Evolutionary conservation across 2,888 invertebrate species (phyloP), one percentile per base, ranked within the genome.

Genomic region (Calameuta filiformis): DNA sequence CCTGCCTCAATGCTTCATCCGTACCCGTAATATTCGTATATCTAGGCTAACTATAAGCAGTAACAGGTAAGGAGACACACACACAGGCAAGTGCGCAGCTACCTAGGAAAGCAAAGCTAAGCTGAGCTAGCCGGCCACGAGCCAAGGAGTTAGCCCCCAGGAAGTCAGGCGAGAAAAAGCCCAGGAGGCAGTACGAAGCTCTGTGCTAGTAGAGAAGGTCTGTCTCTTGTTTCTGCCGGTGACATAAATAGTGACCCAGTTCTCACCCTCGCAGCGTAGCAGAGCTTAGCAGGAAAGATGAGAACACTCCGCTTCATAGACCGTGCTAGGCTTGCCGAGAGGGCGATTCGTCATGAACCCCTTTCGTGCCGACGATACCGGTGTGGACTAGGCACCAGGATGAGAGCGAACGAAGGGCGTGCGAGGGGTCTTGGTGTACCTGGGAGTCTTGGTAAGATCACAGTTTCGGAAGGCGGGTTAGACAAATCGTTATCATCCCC

Each of bases 241-340:
- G 82, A 85, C 82, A 83, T 82, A 86, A 85, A 85, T 86, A 85
- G 82, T 80, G 81, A 82, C 83, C 83, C 80, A 84, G 82, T 86
- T 85, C 75, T 82, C 77, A 73, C 68, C 79, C 77, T 80, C 73
- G 79, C 76, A 68, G 34, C 34, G 79, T 73, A 35, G 69, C 9
- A 73, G 73, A 15, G 68, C 75, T 69, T 75, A 75, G 77, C 77
- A 79, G 81, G 81, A 75, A 79, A 76, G 79, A 81, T 71, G 80
- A 82, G 79, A 80, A 78, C 80, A 68, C 81, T 81, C 76, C 76
- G 80, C 76, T 76, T 79, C 79, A 68, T 74, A 34, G 73, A 56
- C 56, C 40, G 76, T 33, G 73, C 71, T 73, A 35, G 76, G 76
- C 73, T 77, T 73, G 77, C 35, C 68, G 77, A 71, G 71, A 71